Evolutionary conservation across 2,113 vertebrate genomes (phyloP).

Genomic region (Chaenocephalus aceratus): DNA sequence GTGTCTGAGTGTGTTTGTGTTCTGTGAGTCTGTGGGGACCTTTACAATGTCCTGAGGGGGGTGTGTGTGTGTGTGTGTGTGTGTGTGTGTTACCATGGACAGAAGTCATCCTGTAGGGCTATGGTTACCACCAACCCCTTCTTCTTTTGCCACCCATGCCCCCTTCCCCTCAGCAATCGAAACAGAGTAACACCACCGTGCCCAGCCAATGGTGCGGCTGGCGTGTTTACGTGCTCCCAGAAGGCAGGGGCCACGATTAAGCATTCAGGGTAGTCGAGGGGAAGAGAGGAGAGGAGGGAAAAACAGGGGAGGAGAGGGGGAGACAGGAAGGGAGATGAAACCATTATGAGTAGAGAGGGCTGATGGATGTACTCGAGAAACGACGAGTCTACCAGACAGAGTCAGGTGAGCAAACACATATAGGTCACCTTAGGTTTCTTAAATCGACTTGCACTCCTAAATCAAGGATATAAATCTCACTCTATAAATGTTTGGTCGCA

Average conservation of each 20-base stretch:
- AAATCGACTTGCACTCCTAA: constrained; percentile 8
- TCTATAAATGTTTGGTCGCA: neutral
- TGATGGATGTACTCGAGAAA: constrained; percentile 68
- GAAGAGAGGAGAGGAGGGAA: constrained; percentile 60
- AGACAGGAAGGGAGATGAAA: constrained; percentile 45
- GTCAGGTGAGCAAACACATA: constrained; percentile 62
- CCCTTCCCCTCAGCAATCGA: constrained; percentile 63
- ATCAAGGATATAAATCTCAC: constrained; percentile 1
- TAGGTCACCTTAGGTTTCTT: constrained; percentile 24
- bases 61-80: constrained; percentile 19
- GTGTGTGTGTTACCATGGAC: constrained; percentile 46
- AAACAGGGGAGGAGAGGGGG: constrained; percentile 23
- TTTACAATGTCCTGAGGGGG: constrained; percentile 61
- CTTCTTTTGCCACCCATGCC: constrained; percentile 62
- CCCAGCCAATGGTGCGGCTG: constrained; percentile 71
- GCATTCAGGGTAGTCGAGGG: constrained; percentile 79
- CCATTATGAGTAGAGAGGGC: constrained; percentile 72
- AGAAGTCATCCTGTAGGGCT: constrained; percentile 64
- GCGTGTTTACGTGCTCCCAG: constrained; percentile 76
- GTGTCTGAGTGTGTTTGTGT: constrained; percentile 72
- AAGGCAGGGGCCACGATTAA: constrained; percentile 77
- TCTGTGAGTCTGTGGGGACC: constrained; percentile 59
- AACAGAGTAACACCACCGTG: constrained; percentile 38
- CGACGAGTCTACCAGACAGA: constrained; percentile 47
- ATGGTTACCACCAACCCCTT: constrained; percentile 71